Conservation (phyloP, 2,797 vertebrate species). For the Pampus argenteus region DNA sequence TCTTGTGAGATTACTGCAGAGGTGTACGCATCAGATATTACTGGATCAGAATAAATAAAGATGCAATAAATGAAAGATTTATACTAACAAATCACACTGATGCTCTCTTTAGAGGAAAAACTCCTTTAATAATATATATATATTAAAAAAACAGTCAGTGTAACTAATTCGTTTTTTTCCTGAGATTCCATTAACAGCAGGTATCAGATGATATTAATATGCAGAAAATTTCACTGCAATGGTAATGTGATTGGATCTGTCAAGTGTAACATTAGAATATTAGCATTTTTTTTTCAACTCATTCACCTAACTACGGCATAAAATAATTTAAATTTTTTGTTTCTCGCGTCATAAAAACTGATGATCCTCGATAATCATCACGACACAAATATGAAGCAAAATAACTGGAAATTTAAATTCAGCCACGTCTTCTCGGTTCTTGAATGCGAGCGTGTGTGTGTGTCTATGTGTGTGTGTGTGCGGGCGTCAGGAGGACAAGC, state of each 20-base stretch:
- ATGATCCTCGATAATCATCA: constrained; percentile 30
- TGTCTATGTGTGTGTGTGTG: constrained; percentile 17
- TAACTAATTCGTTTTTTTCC: background rate
- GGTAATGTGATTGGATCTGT: constrained; percentile 41
- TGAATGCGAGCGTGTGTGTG: background rate
- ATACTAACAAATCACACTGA: background rate
- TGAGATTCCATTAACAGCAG: constrained; percentile 20
- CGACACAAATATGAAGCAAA: background rate
- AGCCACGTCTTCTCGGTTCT: background rate
- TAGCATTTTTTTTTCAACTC: constrained; percentile 13
- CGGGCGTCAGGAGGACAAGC: constrained; percentile 27
- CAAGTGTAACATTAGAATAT: constrained; percentile 27
- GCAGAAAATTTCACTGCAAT: constrained; percentile 29
- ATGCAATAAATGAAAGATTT: too few relatives aligned
- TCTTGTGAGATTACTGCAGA: too few relatives aligned
- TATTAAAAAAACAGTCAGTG: background rate
- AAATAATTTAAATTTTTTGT: background rate
- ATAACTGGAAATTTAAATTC: constrained; percentile 28
- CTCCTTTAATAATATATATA: background rate
- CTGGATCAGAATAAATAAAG: too few relatives aligned
- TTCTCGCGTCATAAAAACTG: constrained; percentile 3
- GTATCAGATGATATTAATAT: constrained; percentile 25
- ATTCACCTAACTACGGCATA: constrained; percentile 5
- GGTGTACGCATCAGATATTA: too few relatives aligned
- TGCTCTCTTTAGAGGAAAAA: background rate